Percentiles rank a stretch among this genome's conserved stretches.
These are phyloP conservation scores for Megatriorchis doriae DNA, from an alignment of 2,113 vertebrate genomes.

Conservation along the genomic window DNA sequence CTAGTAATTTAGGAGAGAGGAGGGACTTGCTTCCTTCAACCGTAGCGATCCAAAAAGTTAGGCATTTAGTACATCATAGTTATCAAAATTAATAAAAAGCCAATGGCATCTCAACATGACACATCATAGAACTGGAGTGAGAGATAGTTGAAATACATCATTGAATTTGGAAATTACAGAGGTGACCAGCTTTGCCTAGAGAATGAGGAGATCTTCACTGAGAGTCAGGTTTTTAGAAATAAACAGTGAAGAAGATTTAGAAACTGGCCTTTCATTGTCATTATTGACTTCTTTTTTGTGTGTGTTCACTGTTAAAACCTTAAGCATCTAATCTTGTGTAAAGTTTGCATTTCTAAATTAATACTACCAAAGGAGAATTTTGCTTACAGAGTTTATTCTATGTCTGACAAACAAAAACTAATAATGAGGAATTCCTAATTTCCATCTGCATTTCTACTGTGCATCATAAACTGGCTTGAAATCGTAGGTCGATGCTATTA, in stretches of 20 bases:
- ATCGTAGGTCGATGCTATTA: background rate
- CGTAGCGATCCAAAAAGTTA: background rate
- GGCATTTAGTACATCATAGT: background rate
- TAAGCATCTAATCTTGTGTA: background rate
- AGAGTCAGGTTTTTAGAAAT: background rate
- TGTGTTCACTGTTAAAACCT: background rate
- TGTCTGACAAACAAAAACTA: background rate
- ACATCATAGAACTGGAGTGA: background rate
- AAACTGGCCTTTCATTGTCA: background rate
- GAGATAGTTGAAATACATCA: background rate
- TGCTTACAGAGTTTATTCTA: background rate
- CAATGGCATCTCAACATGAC: background rate
- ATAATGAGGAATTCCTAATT: background rate
- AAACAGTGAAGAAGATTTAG: background rate
- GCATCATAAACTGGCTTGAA: background rate
- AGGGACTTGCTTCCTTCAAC: background rate
- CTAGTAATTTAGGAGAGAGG: background rate
- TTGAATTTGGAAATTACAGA: background rate
- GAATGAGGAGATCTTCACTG: background rate
- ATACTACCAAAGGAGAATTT: background rate
- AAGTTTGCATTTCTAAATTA: conserved; percentile 5
- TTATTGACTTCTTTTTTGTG: background rate
- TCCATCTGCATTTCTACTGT: background rate
- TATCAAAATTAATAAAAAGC: background rate
- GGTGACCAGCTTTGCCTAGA: background rate